Evolutionary conservation across 2,888 invertebrate genomes (phyloP).

Genomic region (Nipponacmea schrenckii): DNA sequence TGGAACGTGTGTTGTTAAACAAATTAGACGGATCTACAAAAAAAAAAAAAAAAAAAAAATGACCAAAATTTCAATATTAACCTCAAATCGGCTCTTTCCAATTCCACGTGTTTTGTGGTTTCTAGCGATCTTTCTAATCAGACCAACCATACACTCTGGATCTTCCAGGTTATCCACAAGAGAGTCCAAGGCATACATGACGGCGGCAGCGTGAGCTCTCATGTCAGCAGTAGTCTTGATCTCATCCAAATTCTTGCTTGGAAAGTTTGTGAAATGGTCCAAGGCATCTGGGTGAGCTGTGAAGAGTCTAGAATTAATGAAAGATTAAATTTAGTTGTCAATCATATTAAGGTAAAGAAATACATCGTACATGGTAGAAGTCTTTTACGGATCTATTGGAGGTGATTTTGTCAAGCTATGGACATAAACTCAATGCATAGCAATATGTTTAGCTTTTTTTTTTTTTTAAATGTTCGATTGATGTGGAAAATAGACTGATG

Average conservation of each 20-base stretch:
- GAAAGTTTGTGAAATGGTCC: neutral
- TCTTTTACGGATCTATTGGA: no score
- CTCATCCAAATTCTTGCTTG: neutral
- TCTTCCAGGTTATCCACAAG: neutral
- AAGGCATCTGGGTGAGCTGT: neutral
- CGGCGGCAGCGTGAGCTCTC: neutral
- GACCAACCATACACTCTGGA: neutral
- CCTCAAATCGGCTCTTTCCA: neutral
- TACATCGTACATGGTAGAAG: no score
- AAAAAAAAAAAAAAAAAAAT: no score
- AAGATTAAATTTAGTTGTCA: no score
- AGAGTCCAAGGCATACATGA: conserved; percentile 2
- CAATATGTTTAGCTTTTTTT: no score
- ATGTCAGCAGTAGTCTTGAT: neutral
- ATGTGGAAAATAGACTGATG: no score
- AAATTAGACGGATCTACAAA: no score
- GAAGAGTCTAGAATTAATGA: neutral
- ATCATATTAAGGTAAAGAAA: no score
- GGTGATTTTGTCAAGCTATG: no score
- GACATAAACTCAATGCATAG: no score
- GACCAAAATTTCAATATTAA: neutral
- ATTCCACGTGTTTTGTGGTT: neutral
- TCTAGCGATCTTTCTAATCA: neutral
- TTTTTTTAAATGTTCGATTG: no score
- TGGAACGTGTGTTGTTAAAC: no score